phyloP scores from a whole-genome alignment of 2,113 vertebrate species.

The Polypterus senegalus region DNA sequence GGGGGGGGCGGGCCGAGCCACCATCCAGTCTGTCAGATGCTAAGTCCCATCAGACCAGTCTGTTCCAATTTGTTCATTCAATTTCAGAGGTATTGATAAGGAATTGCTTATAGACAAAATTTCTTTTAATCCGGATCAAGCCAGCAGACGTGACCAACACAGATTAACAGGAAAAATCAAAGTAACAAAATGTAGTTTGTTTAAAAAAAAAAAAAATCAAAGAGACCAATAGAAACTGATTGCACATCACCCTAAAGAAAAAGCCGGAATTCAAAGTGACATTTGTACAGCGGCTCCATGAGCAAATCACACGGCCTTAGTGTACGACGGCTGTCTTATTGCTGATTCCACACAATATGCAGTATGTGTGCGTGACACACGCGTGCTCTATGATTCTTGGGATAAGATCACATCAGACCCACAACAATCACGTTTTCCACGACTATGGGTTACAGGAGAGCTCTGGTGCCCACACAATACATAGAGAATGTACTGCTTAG shows the following conservation, averaged over 20 bases:
- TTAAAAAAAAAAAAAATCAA: constrained; percentile 11
- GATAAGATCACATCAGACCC: constrained; percentile 17
- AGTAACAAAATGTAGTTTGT: constrained; percentile 15
- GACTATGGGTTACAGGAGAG: constrained; percentile 16
- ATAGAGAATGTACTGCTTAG: constrained; percentile 38
- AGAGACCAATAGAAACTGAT: constrained; percentile 47
- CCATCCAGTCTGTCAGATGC: constrained; percentile 9
- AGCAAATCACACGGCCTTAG: constrained; percentile 43
- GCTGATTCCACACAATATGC: constrained; percentile 72
- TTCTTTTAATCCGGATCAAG: constrained; percentile 33
- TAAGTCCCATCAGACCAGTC: constrained; percentile 19
- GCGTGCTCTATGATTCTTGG: constrained; percentile 31
- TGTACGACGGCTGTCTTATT: constrained; percentile 67
- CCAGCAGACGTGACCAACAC: constrained; percentile 19
- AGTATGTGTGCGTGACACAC: constrained; percentile 4
- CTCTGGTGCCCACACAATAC: constrained; percentile 16
- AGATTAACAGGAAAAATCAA: constrained; percentile 3
- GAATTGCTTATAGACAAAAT: constrained; percentile 17
- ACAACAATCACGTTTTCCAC: constrained; percentile 15
- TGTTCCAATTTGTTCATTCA: constrained; percentile 7
- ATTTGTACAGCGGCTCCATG: constrained; percentile 31
- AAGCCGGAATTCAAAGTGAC: constrained; percentile 56
- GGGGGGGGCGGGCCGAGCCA: background rate
- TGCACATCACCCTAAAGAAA: constrained; percentile 85
- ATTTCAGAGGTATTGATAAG: constrained; percentile 10